A percentile compares a stretch with the other conserved stretches of the same genome.
Conservation (phyloP, 1,140 invertebrate species). For the Sitobion miscanthi region DNA sequence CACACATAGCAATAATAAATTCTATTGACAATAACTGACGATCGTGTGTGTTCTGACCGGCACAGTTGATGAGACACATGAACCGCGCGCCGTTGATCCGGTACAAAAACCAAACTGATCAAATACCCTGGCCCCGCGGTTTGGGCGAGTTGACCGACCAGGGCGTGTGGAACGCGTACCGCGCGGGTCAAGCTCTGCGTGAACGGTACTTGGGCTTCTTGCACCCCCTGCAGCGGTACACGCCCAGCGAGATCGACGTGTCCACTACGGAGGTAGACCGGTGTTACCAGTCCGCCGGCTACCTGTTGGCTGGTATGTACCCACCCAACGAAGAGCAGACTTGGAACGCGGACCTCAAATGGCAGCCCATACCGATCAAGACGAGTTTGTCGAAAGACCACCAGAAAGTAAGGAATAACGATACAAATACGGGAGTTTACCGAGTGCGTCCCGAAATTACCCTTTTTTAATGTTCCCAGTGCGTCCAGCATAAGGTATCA, state of each 20-base stretch:
- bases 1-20: background rate
- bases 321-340: conserved; percentile 45
- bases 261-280: conserved; percentile 26
- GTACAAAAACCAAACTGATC: conserved; percentile 66
- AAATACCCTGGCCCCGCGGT: conserved; percentile 75
- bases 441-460: too few relatives aligned
- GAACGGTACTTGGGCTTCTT: conserved; percentile 50
- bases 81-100: background rate
- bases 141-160: conserved; percentile 79
- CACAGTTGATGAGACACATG: conserved; percentile 8
- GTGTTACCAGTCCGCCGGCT: conserved; percentile 43
- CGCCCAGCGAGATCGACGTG: conserved; percentile 37
- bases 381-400: conserved; percentile 34
- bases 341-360: conserved; percentile 51
- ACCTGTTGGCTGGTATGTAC: conserved; percentile 49
- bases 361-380: conserved; percentile 55
- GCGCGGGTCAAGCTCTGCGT: conserved; percentile 36
- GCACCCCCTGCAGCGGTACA: conserved; percentile 31
- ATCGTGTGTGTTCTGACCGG: background rate
- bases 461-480: too few relatives aligned
- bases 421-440: too few relatives aligned
- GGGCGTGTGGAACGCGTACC: conserved; percentile 47
- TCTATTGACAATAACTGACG: background rate
- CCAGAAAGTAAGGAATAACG: background rate
- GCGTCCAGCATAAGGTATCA: too few relatives aligned